A percentile compares a stretch with the other conserved stretches of the same genome.
phyloP scores from a whole-genome alignment of 2,113 vertebrate genomes.

The Lepidiolamprologus cunningtoni region DNA sequence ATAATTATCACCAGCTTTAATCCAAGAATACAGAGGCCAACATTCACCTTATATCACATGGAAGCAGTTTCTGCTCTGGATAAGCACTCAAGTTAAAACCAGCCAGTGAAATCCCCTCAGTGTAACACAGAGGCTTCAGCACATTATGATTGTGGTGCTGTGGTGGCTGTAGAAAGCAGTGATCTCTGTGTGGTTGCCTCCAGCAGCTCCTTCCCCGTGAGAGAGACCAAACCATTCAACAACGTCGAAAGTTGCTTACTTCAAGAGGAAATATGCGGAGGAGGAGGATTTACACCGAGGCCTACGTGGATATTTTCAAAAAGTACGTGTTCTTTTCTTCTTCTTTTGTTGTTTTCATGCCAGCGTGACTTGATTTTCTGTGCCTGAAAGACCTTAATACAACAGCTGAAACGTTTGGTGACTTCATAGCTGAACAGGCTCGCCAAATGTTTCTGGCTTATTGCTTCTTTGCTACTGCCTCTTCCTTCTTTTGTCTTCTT shows the following conservation, averaged over 20 bases:
- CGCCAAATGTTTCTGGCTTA: not conserved
- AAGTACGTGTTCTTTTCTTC: constrained; percentile 67
- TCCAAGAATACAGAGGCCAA: not conserved
- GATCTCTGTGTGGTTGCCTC: not conserved
- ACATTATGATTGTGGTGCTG: not conserved
- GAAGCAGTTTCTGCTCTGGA: not conserved
- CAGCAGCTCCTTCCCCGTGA: constrained; percentile 40
- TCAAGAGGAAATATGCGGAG: constrained; percentile 99
- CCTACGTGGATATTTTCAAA: constrained; percentile 93
- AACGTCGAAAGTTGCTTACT: constrained; percentile 99
- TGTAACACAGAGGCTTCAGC: not conserved
- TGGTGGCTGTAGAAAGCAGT: not conserved
- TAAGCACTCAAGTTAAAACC: not conserved
- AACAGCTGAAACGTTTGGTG: not conserved
- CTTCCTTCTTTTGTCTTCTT: not conserved
- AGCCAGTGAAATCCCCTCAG: not conserved
- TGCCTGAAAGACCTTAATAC: not conserved
- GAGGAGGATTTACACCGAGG: constrained; percentile 94
- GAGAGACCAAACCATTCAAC: constrained; percentile 75
- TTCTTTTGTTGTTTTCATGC: not conserved
- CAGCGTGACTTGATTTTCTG: not conserved
- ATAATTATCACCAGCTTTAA: not conserved
- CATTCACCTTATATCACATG: not conserved
- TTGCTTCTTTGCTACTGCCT: not conserved
- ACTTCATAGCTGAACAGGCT: not conserved